Conservation (phyloP, 2,797 vertebrate genomes). For the Sandelia bainsii region DNA sequence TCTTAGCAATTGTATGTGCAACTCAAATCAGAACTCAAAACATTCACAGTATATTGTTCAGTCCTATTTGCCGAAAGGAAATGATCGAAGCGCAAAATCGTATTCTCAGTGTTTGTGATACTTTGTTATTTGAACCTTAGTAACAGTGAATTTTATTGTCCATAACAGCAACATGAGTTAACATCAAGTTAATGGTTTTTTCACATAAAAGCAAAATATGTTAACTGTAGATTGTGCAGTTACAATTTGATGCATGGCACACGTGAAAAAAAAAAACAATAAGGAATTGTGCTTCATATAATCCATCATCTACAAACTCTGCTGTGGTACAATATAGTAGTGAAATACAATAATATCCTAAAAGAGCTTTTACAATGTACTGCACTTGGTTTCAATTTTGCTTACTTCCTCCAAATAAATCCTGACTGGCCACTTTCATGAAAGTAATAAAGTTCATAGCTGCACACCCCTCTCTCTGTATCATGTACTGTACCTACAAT, state of each 20-base stretch:
- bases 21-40: constrained; percentile 56
- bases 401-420: constrained; percentile 48
- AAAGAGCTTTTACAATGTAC: constrained; percentile 54
- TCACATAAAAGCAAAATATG: constrained; percentile 51
- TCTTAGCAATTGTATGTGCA: constrained; percentile 57
- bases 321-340: constrained; percentile 58
- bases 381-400: constrained; percentile 46
- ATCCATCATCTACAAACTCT: constrained; percentile 73
- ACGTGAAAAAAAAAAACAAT: constrained; percentile 66
- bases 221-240: constrained; percentile 68
- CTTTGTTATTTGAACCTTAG: constrained; percentile 45
- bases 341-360: constrained; percentile 53
- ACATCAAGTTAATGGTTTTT: constrained; percentile 38
- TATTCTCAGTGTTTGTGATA: constrained; percentile 47
- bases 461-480: constrained; percentile 45
- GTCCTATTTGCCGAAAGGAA: constrained; percentile 57
- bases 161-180: constrained; percentile 51
- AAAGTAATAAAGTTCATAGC: constrained; percentile 68
- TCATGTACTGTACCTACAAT: constrained; percentile 46
- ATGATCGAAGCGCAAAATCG: constrained; percentile 37
- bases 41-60: constrained; percentile 74
- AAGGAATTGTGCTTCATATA: constrained; percentile 84
- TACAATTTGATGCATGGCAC: constrained; percentile 48
- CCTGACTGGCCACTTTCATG: constrained; percentile 60
- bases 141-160: constrained; percentile 55